Percentiles rank a stretch among this genome's conserved stretches.
Conservation (phyloP, 2,888 invertebrate genomes). For the Parapristionchus giblindavisi region DNA sequence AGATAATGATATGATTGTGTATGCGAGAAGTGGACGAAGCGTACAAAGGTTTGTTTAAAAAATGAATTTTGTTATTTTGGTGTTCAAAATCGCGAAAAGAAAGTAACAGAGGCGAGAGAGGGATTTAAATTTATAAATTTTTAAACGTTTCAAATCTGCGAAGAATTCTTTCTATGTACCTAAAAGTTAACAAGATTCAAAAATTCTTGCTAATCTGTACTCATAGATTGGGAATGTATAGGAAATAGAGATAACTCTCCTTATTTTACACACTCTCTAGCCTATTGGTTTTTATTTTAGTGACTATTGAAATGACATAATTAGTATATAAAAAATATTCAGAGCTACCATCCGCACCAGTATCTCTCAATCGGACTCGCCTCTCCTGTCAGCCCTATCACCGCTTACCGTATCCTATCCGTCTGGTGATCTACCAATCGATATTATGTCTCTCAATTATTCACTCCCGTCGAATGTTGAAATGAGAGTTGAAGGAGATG, state of each 20-base stretch:
- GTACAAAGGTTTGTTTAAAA: conserved; percentile 8
- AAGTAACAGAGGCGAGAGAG: too few relatives aligned
- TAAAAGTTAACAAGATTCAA: too few relatives aligned
- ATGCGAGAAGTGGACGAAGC: conserved; percentile 21
- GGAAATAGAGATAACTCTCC: too few relatives aligned
- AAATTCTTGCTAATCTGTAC: too few relatives aligned
- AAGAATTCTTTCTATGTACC: too few relatives aligned
- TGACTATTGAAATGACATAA: background rate
- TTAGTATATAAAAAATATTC: background rate
- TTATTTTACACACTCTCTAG: too few relatives aligned
- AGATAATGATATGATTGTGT: conserved; percentile 7
- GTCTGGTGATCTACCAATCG: background rate
- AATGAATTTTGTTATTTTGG: too few relatives aligned
- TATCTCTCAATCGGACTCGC: background rate
- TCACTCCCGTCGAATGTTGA: conserved; percentile 28
- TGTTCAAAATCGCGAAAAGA: too few relatives aligned
- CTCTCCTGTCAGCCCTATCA: conserved; percentile 4
- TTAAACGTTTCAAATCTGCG: too few relatives aligned
- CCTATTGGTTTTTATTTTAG: too few relatives aligned
- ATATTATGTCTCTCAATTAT: conserved; percentile 24
- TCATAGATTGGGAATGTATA: too few relatives aligned
- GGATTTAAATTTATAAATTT: too few relatives aligned
- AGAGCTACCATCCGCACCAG: background rate
- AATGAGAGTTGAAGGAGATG: conserved; percentile 26
- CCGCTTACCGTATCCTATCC: conserved; percentile 7